These are phyloP conservation scores for Bos taurus DNA, from an alignment of 2,113 vertebrate species.

Conservation along the genomic window DNA sequence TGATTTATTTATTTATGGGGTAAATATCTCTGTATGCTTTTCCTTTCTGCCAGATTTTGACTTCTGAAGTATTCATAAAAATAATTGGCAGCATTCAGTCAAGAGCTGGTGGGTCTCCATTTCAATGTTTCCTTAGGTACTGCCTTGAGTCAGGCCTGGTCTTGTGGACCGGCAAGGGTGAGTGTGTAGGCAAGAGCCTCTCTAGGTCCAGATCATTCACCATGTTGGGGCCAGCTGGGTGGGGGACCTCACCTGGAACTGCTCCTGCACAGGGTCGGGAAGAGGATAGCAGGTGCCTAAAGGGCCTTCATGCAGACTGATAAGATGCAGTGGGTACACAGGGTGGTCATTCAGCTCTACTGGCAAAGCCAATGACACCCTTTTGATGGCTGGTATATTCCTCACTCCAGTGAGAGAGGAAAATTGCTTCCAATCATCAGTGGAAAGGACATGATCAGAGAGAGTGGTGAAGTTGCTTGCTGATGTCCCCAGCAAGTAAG, in stretches of 20 bases:
- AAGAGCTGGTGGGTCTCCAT: neutral
- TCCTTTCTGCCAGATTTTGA: neutral
- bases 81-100: neutral
- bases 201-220: no score
- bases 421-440: neutral
- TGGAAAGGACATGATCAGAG: neutral
- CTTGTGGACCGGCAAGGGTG: fast-evolving
- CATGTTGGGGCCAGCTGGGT: no score
- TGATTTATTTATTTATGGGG: slow-evolving; percentile 1
- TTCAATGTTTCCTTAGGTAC: neutral
- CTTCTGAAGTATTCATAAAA: slow-evolving; percentile 31
- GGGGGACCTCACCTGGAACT: neutral
- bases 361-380: no score
- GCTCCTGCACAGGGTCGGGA: neutral
- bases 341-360: neutral
- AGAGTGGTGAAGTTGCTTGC: neutral
- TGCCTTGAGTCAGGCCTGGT: neutral
- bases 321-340: neutral
- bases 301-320: neutral
- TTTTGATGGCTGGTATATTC: neutral
- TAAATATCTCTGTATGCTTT: neutral
- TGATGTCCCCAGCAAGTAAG: no score
- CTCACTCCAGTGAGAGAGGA: neutral
- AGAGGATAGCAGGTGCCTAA: neutral
- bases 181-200: neutral